phyloP scores from a whole-genome alignment of 2,113 vertebrate genomes.

The Mastomys coucha region DNA sequence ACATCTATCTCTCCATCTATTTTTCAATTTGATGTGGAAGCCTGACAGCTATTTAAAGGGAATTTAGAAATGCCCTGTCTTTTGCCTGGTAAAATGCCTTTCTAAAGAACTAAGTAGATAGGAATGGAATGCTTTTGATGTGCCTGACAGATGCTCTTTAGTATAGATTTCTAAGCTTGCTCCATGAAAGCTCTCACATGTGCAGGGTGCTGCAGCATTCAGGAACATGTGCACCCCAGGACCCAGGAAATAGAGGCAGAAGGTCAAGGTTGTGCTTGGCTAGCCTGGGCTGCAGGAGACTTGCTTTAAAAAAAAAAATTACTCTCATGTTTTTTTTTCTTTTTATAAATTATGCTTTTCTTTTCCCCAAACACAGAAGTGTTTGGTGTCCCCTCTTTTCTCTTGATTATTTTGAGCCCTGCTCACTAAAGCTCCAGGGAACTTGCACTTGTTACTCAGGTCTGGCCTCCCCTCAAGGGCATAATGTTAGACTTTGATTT shows the following conservation, averaged over 20 bases:
- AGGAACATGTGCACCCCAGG: too few species aligned
- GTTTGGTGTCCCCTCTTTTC: background rate
- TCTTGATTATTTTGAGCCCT: background rate
- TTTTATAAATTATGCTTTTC: background rate
- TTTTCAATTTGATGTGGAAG: background rate
- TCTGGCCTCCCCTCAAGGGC: background rate
- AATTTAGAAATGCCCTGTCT: background rate
- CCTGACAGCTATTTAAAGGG: background rate
- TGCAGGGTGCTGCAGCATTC: background rate
- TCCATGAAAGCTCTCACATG: background rate
- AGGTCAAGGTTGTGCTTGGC: background rate
- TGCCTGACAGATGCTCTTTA: background rate
- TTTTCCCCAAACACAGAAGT: background rate
- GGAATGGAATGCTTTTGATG: background rate
- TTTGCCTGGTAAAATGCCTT: background rate
- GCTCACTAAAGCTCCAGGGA: background rate
- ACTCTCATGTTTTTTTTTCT: background rate
- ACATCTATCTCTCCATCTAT: background rate
- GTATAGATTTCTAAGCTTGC: background rate
- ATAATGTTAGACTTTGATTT: background rate
- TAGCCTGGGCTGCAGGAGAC: background rate
- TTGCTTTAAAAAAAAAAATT: background rate
- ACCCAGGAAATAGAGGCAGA: background rate
- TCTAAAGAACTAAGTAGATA: constrained; percentile 25
- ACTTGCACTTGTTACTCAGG: background rate